Evolutionary conservation across 2,888 invertebrate species (phyloP).

Genomic region (Coremacera marginata): DNA sequence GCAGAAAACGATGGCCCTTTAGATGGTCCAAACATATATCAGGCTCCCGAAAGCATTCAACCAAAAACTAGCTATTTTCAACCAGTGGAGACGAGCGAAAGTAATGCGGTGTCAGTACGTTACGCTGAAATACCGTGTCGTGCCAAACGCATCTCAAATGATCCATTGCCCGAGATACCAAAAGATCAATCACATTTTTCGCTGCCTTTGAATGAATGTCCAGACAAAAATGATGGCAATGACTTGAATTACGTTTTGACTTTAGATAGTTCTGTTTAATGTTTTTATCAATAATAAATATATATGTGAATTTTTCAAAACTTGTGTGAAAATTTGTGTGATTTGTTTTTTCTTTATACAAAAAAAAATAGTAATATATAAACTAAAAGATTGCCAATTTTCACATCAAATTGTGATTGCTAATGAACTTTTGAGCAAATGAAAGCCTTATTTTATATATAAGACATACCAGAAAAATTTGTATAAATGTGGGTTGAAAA

Average conservation of each 20-base stretch:
- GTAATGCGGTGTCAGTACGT: conserved; percentile 40
- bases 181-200: background rate
- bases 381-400: too few species aligned
- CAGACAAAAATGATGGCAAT: background rate
- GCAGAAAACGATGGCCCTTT: conserved; percentile 8
- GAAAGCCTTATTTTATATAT: too few species aligned
- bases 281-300: background rate
- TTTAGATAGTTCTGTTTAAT: conserved; percentile 42
- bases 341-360: too few species aligned
- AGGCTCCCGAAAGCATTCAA: background rate
- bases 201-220: conserved; percentile 18
- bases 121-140: conserved; percentile 55
- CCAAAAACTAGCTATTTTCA: conserved; percentile 32
- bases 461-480: too few species aligned
- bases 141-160: conserved; percentile 53
- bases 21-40: background rate
- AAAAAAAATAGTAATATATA: too few species aligned
- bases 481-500: too few species aligned
- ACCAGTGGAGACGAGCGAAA: conserved; percentile 34
- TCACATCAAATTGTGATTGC: too few species aligned
- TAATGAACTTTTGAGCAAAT: too few species aligned
- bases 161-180: conserved; percentile 61
- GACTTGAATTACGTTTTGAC: conserved; percentile 27
- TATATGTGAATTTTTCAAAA: too few species aligned
- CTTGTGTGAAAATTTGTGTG: too few species aligned